Percentiles rank a stretch among this genome's conserved stretches.
These are phyloP conservation scores for Diglossa brunneiventris DNA, from an alignment of 2,113 vertebrate genomes.

Conservation along the genomic window DNA sequence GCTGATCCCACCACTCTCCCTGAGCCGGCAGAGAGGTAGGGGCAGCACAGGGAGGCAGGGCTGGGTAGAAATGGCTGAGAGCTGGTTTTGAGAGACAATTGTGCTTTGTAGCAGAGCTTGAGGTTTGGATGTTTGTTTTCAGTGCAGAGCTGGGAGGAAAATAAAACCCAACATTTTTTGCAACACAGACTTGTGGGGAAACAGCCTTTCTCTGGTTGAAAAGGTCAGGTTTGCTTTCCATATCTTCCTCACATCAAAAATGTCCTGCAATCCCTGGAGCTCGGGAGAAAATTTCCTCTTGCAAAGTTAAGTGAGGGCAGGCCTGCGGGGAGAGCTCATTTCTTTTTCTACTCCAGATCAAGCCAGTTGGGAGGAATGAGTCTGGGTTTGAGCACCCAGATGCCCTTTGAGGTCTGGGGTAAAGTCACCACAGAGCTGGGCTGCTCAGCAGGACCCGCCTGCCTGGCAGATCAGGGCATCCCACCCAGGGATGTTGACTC, in stretches of 20 bases:
- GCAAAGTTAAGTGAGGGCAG: slow-evolving; percentile 53
- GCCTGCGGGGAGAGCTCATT: neutral
- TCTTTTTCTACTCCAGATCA: neutral
- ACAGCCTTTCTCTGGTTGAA: slow-evolving; percentile 19
- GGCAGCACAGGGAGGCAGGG: neutral
- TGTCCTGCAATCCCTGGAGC: slow-evolving; percentile 20
- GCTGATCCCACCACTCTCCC: neutral
- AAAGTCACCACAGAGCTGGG: neutral
- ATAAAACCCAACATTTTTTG: slow-evolving; percentile 24
- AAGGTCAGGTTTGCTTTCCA: slow-evolving; percentile 61
- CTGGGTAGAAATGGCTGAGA: neutral
- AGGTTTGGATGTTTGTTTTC: slow-evolving; percentile 56
- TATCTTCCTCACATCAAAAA: slow-evolving; percentile 49
- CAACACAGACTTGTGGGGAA: neutral
- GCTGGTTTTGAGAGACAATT: neutral
- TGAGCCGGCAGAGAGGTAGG: neutral
- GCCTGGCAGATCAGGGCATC: neutral
- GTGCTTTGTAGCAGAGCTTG: neutral
- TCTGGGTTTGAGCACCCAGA: neutral
- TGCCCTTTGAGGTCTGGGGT: neutral
- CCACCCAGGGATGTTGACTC: neutral
- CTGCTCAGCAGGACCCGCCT: neutral
- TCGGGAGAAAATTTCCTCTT: slow-evolving; percentile 26
- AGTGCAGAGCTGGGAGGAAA: neutral
- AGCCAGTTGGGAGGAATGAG: neutral